Evolutionary conservation across 2,888 invertebrate species (phyloP).

Genomic region (Cheiracanthium punctorium): DNA sequence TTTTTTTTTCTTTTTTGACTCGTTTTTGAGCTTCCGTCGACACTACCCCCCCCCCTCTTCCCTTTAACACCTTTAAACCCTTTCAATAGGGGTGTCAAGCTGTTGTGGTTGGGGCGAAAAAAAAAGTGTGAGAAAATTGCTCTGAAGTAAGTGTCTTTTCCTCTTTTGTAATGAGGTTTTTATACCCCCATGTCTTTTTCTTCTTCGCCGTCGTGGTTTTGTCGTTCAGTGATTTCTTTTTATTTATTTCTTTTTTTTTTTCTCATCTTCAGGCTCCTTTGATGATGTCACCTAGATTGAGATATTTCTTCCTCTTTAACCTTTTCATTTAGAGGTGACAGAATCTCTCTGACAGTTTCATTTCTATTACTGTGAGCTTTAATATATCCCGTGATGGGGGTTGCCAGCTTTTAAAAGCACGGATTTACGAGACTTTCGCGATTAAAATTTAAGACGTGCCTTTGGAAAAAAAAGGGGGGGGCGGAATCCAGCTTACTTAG

Average conservation of each 20-base stretch:
- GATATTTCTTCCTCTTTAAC: too few relatives aligned
- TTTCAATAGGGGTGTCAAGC: background rate
- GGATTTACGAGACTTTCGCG: too few relatives aligned
- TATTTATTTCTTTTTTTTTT: background rate
- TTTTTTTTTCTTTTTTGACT: background rate
- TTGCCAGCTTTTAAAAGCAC: too few relatives aligned
- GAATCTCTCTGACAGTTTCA: too few relatives aligned
- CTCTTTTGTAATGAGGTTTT: background rate
- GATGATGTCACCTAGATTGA: too few relatives aligned
- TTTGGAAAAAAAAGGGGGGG: too few relatives aligned
- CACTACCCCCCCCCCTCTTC: background rate
- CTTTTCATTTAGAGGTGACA: too few relatives aligned
- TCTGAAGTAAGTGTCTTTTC: background rate
- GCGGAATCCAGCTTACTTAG: too few relatives aligned
- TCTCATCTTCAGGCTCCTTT: background rate
- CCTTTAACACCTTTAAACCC: background rate
- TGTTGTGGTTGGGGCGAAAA: background rate
- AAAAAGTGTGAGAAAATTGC: constrained; percentile 10
- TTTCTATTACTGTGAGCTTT: too few relatives aligned
- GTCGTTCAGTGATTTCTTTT: background rate
- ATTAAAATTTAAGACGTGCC: too few relatives aligned
- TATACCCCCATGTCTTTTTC: background rate
- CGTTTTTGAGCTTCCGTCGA: background rate
- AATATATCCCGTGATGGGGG: too few relatives aligned
- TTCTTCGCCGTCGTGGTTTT: background rate